phyloP scores from a whole-genome alignment of 2,113 vertebrate genomes.

The Seriola quinqueradiata region DNA sequence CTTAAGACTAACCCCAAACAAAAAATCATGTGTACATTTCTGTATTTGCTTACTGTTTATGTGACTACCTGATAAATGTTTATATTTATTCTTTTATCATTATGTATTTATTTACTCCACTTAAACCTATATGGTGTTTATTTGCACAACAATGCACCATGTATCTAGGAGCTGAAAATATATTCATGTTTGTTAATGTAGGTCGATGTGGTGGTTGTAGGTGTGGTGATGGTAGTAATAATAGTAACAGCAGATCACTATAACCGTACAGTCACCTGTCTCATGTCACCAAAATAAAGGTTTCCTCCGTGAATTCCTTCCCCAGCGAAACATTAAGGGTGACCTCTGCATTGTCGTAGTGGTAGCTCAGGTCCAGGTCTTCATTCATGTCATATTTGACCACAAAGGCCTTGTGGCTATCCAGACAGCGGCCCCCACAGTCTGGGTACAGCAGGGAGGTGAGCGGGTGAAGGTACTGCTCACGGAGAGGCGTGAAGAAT shows the following conservation, averaged over 20 bases:
- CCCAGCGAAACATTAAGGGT: constrained; percentile 94
- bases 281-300: constrained; percentile 94
- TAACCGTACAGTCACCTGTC: constrained; percentile 83
- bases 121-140: not conserved
- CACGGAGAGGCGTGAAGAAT: constrained; percentile 90
- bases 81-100: too few species aligned
- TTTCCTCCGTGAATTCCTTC: constrained; percentile 91
- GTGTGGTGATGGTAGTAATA: too few species aligned
- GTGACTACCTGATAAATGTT: too few species aligned
- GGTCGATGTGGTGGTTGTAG: too few species aligned
- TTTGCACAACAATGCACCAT: not conserved
- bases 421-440: constrained; percentile 87
- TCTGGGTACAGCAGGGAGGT: constrained; percentile 90
- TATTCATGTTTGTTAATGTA: not conserved
- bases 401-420: constrained; percentile 95
- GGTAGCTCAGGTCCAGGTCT: constrained; percentile 92
- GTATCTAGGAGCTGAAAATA: too few species aligned
- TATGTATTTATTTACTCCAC: too few species aligned
- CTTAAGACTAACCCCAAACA: too few species aligned
- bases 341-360: constrained; percentile 96
- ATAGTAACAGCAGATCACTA: not conserved
- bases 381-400: constrained; percentile 90
- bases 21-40: too few species aligned
- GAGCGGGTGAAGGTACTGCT: constrained; percentile 88
- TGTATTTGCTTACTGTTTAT: too few species aligned